Percentiles rank a stretch among this genome's conserved stretches.
Conservation (phyloP, 2,113 vertebrate genomes). For the Trogon surrucura region DNA sequence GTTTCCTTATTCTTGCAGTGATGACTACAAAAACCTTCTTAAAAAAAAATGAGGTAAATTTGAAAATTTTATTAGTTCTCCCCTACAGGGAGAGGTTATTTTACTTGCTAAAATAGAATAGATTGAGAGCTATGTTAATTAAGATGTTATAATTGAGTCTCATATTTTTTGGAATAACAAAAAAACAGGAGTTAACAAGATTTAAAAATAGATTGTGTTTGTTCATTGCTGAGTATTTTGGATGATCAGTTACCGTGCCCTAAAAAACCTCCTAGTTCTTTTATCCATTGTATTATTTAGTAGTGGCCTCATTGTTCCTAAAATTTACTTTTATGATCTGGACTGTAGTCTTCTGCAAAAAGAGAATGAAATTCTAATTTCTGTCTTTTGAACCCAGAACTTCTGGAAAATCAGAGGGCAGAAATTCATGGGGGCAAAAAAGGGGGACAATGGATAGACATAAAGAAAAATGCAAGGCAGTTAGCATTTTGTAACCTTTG, state of each 20-base stretch:
- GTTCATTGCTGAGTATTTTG: background rate
- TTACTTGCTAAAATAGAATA: background rate
- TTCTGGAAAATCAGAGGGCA: background rate
- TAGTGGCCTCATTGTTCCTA: rapidly evolving
- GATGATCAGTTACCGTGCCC: background rate
- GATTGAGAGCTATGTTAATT: background rate
- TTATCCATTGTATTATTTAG: background rate
- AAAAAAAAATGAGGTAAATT: background rate
- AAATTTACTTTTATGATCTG: background rate
- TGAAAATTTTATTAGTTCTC: background rate
- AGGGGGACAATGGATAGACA: rapidly evolving
- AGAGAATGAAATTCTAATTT: background rate
- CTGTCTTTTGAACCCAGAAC: background rate
- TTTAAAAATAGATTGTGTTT: background rate
- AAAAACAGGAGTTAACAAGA: background rate
- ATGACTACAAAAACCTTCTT: background rate
- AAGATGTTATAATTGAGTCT: rapidly evolving
- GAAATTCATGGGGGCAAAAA: background rate
- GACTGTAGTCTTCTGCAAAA: background rate
- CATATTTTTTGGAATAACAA: background rate
- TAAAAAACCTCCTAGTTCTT: background rate
- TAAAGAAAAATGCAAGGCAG: background rate
- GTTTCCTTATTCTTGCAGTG: background rate
- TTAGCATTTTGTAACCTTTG: background rate
- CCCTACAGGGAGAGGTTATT: background rate